A percentile compares a stretch with the other conserved stretches of the same genome.
Evolutionary conservation across 1,140 invertebrate genomes (phyloP).

Genomic region (Portunus trituberculatus): DNA sequence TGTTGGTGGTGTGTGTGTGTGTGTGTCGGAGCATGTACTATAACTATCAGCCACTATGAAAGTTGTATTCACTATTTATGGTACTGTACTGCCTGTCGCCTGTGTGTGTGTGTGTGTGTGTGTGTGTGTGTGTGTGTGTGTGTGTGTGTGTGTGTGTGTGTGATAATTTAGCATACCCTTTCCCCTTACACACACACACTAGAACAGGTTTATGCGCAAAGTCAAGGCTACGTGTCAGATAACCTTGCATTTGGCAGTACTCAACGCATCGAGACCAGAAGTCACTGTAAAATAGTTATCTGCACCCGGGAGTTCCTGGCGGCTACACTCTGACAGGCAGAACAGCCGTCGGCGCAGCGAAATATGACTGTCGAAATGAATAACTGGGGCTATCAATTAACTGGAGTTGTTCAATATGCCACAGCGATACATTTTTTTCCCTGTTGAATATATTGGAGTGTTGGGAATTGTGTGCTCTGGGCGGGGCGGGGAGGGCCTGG

Average conservation of each 20-base stretch:
- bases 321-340: neutral
- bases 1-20: neutral
- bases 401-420: neutral
- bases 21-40: neutral
- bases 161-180: no score
- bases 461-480: neutral
- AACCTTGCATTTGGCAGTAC: neutral
- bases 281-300: neutral
- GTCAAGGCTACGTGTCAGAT: no score
- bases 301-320: neutral
- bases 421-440: neutral
- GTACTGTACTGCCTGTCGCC: no score
- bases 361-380: slow-evolving; percentile 4
- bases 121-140: no score
- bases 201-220: neutral
- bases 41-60: no score
- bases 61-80: no score
- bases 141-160: no score
- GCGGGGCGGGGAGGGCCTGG: neutral
- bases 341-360: neutral
- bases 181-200: neutral
- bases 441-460: slow-evolving; percentile 13
- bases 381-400: neutral
- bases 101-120: no score
- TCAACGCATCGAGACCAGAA: neutral